Evolutionary conservation across 1,140 invertebrate genomes (phyloP), one percentile per base, ranked within the genome.

Genomic region (Pseudomyrmex pallidus): DNA sequence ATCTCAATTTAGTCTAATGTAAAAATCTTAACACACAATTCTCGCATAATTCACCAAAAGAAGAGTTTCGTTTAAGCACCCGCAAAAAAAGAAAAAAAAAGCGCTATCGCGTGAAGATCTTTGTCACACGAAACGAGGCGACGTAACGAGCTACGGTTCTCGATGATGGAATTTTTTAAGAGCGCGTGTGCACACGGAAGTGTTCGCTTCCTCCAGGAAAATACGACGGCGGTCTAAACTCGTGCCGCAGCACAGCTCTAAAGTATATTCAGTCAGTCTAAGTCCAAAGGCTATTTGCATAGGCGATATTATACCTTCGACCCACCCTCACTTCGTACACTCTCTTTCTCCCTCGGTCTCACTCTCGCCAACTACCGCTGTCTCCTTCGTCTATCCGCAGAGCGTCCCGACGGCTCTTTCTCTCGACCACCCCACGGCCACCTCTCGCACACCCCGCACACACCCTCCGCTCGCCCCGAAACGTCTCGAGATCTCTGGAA

Each of bases 221-320:
- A 85, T 88, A 85, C 73, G 74, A 78, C 63, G 76, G 63, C 62
- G 74, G 74, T 86, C 87, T 86, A 89, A 77, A 89, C 82, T 86
- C 80, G 85, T 82, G 72, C 76, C 57, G 48, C 59, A 56, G 62
- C 59, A 44, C 59, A 44, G 59, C 84, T 82, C 88, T 91, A 90
- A 94, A 92, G 92, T 93, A 94, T 90, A 93, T 92, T 91, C 91
- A 92, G 90, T 90, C 93, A 92, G 91, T 94, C 91, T 92, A 93
- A 94, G 92, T 94, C 93, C 92, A 92, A 93, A 91, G 93, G 93
- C 92, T 94, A 94, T 94, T 94, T 94, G 93, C 93, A 94, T 94
- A 93, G 93, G 91, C 93, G 92, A 94, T 94, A 94, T 94, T 94
- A 93, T 94, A 93, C 91, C 93, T 90, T 90, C 85, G 82, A 83